Evolutionary conservation across 2,888 invertebrate genomes (phyloP).

Genomic region (Cosmia pyralina): DNA sequence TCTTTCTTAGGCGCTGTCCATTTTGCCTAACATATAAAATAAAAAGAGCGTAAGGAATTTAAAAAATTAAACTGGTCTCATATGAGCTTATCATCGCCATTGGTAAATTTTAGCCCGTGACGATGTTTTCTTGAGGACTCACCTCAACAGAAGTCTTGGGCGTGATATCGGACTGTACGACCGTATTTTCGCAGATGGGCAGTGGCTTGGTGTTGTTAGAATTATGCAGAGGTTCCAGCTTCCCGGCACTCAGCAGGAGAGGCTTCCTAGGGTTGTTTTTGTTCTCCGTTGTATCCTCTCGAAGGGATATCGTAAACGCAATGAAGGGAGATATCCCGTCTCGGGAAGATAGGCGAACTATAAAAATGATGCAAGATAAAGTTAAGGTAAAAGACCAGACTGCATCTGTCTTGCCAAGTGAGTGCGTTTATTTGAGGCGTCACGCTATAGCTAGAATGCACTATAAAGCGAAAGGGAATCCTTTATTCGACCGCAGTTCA

Average conservation of each 20-base stretch:
- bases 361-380: conserved; percentile 33
- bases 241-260: conserved; percentile 74
- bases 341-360: conserved; percentile 79
- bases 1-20: conserved; percentile 84
- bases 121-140: conserved; percentile 15
- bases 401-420: background rate
- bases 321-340: conserved; percentile 79
- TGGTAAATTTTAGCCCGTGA: background rate
- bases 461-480: background rate
- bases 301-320: conserved; percentile 83
- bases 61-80: background rate
- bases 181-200: conserved; percentile 79
- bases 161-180: conserved; percentile 80
- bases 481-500: background rate
- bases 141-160: conserved; percentile 83
- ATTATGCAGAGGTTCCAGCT: conserved; percentile 69
- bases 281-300: conserved; percentile 76
- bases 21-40: conserved; percentile 69
- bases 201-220: conserved; percentile 68
- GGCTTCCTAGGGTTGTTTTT: conserved; percentile 79
- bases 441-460: too few relatives aligned
- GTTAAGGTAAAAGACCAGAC: background rate
- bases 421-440: background rate
- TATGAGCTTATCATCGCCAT: background rate
- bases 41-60: background rate